Evolutionary conservation across 2,113 vertebrate genomes (phyloP).

Genomic region (Ibidorhyncha struthersii): DNA sequence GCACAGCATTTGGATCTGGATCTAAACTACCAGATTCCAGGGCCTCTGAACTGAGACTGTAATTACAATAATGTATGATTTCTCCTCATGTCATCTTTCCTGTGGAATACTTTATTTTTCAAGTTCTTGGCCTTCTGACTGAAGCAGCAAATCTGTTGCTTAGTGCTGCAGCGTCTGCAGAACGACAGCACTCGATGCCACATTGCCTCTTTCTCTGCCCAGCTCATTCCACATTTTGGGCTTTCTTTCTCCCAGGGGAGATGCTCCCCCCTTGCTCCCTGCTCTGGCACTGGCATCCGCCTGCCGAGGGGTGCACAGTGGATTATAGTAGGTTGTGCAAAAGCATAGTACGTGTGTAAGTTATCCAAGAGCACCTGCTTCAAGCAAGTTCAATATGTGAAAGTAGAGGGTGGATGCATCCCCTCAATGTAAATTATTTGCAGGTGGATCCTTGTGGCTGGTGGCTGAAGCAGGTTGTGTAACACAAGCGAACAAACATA

Average conservation of each 20-base stretch:
- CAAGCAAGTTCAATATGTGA: background rate
- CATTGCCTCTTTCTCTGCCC: background rate
- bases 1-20: background rate
- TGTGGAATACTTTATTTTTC: background rate
- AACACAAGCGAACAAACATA: background rate
- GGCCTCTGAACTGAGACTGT: background rate
- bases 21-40: background rate
- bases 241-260: background rate
- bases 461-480: background rate
- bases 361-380: background rate
- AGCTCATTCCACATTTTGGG: background rate
- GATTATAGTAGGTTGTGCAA: background rate
- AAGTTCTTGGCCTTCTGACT: background rate
- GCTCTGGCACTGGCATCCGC: background rate
- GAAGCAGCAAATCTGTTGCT: background rate
- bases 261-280: background rate
- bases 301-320: fast-evolving
- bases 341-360: background rate
- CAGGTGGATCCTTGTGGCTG: background rate
- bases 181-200: background rate
- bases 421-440: background rate
- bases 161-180: background rate
- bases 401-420: background rate
- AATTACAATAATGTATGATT: background rate
- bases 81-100: background rate